Base-by-base conservation (phyloP, 2,888 invertebrate genomes). In the Loripinus fragilis region DNA sequence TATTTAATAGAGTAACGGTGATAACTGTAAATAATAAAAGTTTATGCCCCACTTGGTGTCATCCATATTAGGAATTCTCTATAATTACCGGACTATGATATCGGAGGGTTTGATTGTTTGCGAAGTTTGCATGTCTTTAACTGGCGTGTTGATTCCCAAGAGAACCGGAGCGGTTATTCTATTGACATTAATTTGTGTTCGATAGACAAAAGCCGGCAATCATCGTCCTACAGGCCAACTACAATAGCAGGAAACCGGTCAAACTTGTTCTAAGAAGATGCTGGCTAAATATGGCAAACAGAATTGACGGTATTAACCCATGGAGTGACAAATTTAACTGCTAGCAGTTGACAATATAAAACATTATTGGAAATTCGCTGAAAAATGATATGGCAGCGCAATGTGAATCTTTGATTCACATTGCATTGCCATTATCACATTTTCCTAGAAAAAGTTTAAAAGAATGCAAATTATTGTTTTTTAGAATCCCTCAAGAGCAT, bases 111-210 rank as follows among this genome's bases (percentile, higher is more conserved):
- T 20, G 15, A 45, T 45, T 20, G 17, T 8, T 45, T 45, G 45
- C n/a, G 45, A 45, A 45, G 45, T 45, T 60, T 60, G 60, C 33
- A 33, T 33, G 60, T 60, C 60, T 52, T 15, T 15, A 20, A 60
- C 60, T 60, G 60, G 5, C 33, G 8, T n/a, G 7, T 33, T 60
- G 33, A 60, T 60, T 60, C 60, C 60, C 60, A 5, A 20, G 60
- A 60, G 60, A 60, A 17, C 33, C 33, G 17, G 8, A 33, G 60
- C 33, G 15, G 60, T 60, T 60, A 60, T 60, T 60, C 60, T 33
- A 60, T 33, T 60, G 60, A 60, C 60, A 60, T 60, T 60, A 60
- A 60, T 60, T 60, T 60, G 60, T 60, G 33, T 60, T 60, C 60
- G 20, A 60, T 60, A 60, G 60, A 60, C 60, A 60, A 60, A 60